Evolutionary conservation across 2,797 vertebrate species (phyloP), one percentile per base, ranked within the genome.

Genomic region (Oreonectes daqikongensis): DNA sequence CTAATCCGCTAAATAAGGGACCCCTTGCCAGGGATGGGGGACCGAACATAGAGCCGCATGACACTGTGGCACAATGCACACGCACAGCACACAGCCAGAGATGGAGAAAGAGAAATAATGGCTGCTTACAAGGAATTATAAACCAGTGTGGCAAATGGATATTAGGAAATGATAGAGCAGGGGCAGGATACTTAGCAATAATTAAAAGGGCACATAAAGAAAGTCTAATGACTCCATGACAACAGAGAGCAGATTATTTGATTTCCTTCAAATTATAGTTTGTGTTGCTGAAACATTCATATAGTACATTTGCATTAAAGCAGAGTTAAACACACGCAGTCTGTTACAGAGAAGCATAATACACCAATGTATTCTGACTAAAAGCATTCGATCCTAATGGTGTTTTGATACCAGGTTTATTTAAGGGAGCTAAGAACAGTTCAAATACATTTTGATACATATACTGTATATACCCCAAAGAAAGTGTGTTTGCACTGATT

Each of bases 1-100:
- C 93, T 95, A 95, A 95, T 95, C 93, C 94, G 93, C 82, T 88
- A 92, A 94, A 94, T 95, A 94, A 94, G 94, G 92, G 94, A 94
- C 93, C 93, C 92, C 92, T 91, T 94, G 94, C 94, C 93, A 94
- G 93, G 91, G 92, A 93, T 88, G 89, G 89, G 87, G 89, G 88
- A 91, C 90, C 87, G 92, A 92, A 92, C 90, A 92, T 93, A 93
- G 93, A 94, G 79, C 68, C 77, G 93, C 92, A 93, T 93, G 91
- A 91, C 91, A 92, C 75, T 20, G 69, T 69, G 68, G 72, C 65
- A 76, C 70, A 81, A 80, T 75, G 75, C 30, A 55, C 35, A 77
- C 57, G 38, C 68, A 71, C 69, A 35, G 69, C 77, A 73, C 46
- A 75, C 72, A 79, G 32, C 71, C 57, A 61, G 65, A 73, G 38